Percentiles rank a stretch among this genome's conserved stretches.
These are phyloP conservation scores for Pterostichus niger DNA, from an alignment of 2,888 invertebrate genomes.

Conservation along the genomic window DNA sequence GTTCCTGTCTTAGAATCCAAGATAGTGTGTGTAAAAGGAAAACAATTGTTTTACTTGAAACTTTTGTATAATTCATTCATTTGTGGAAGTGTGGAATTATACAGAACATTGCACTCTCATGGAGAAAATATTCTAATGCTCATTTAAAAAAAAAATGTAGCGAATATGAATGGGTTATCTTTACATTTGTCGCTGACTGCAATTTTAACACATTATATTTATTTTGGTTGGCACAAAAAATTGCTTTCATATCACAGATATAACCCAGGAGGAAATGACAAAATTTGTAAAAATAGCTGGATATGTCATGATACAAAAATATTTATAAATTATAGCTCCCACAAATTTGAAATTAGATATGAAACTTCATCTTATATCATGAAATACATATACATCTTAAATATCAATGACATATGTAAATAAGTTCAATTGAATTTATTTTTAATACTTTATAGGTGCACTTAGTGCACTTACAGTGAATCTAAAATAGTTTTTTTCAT, in stretches of 20 bases:
- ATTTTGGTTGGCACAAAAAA: neutral
- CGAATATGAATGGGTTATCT: no score
- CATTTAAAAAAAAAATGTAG: neutral
- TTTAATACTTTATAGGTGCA: no score
- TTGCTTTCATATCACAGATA: conserved; percentile 6
- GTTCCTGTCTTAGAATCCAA: neutral
- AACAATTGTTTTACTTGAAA: conserved; percentile 7
- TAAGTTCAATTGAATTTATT: no score
- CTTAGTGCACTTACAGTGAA: no score
- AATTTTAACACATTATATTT: neutral
- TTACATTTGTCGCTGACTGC: neutral
- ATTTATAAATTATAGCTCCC: neutral
- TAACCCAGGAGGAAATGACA: conserved; percentile 2
- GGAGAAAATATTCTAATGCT: neutral
- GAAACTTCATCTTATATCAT: neutral
- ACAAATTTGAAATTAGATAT: neutral
- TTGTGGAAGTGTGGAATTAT: conserved; percentile 15
- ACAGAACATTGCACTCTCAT: conserved; percentile 4
- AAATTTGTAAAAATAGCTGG: conserved; percentile 11
- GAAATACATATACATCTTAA: no score
- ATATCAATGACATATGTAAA: no score
- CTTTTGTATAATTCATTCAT: conserved; percentile 26
- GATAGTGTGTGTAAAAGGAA: conserved; percentile 10
- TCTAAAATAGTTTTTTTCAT: no score
- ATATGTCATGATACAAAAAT: conserved; percentile 11